These are phyloP conservation scores for chimpanzee (Pan troglodytes) DNA, from an alignment of 2,113 vertebrate species.

Conservation along the genomic window NHGRI_mPanTro3-v2.1_pri NC_072401.2:123238501-123239000, in stretches of 20 bases:
- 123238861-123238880: neutral
- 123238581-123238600: neutral
- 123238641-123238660: neutral
- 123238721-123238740: neutral
- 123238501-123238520: neutral
- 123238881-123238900: neutral
- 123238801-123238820: neutral
- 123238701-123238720: neutral
- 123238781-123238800: neutral
- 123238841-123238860: neutral
- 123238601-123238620: neutral
- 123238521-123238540: neutral
- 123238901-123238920: neutral
- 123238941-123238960: neutral
- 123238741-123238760: neutral
- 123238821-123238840: neutral
- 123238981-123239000: neutral
- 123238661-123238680: neutral
- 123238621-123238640: neutral
- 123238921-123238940: neutral
- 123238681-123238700: neutral
- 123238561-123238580: neutral
- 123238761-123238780: neutral
- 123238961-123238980: neutral
- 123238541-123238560: neutral